Evolutionary conservation across 2,797 vertebrate species (phyloP).

Genomic region (Pseudochaenichthys georgianus): DNA sequence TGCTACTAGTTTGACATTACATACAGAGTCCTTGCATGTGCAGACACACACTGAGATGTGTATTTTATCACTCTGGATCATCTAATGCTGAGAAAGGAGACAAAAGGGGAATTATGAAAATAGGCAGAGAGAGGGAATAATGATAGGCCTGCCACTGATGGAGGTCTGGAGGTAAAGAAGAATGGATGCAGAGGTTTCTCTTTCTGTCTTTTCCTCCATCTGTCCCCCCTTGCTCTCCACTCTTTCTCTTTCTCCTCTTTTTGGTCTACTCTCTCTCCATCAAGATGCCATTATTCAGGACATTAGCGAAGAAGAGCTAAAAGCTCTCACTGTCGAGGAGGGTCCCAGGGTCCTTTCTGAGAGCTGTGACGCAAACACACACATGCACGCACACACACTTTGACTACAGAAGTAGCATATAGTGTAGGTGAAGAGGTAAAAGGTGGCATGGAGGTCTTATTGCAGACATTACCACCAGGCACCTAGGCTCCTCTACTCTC

Average conservation of each 20-base stretch:
- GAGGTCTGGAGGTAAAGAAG: constrained; percentile 67
- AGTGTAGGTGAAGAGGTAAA: constrained; percentile 74
- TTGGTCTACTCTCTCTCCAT: constrained; percentile 71
- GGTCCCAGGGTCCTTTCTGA: constrained; percentile 83
- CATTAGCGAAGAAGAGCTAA: constrained; percentile 89
- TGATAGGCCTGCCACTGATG: constrained; percentile 39
- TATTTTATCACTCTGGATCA: constrained; percentile 52
- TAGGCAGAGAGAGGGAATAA: constrained; percentile 73
- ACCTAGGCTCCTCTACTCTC: constrained; percentile 55
- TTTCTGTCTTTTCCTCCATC: constrained; percentile 30
- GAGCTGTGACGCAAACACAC: constrained; percentile 63
- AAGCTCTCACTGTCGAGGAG: constrained; percentile 87
- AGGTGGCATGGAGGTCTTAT: constrained; percentile 77
- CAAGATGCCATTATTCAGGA: constrained; percentile 89
- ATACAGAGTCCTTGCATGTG: constrained; percentile 34
- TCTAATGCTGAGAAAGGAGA: constrained; percentile 52
- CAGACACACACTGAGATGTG: constrained; percentile 29
- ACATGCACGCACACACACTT: constrained; percentile 44
- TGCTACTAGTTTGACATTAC: constrained; percentile 44
- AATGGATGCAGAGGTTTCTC: constrained; percentile 78
- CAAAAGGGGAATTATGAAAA: constrained; percentile 75
- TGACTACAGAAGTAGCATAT: constrained; percentile 60
- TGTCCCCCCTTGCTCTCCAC: constrained; percentile 17
- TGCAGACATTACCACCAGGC: constrained; percentile 72
- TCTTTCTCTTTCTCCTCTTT: constrained; percentile 33